These are phyloP conservation scores for Lordiphosa clarofinis DNA, from an alignment of 1,140 invertebrate genomes.

Conservation along the genomic window DNA sequence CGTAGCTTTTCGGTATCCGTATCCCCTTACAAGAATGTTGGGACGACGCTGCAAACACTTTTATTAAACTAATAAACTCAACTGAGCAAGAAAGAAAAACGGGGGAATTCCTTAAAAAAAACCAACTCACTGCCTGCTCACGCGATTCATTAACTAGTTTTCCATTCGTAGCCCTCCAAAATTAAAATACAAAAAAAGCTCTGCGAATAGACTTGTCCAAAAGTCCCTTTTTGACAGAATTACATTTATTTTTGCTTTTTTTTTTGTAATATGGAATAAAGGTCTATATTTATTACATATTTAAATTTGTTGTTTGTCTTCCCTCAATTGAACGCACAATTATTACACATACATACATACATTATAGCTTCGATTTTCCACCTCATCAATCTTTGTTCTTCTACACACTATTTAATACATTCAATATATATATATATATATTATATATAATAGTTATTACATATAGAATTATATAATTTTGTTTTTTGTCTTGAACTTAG, in stretches of 20 bases:
- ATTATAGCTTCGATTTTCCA: slow-evolving; percentile 13
- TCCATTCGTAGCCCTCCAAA: no score
- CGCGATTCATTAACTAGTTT: no score
- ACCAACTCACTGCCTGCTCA: no score
- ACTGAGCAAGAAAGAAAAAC: no score
- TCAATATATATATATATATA: slow-evolving; percentile 22
- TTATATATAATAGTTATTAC: slow-evolving; percentile 11
- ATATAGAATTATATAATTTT: slow-evolving; percentile 31
- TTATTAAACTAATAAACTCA: no score
- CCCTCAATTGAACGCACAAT: slow-evolving; percentile 48
- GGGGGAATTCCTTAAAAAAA: no score
- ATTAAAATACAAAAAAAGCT: no score
- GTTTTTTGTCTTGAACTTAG: slow-evolving; percentile 69
- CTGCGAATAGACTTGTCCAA: no score
- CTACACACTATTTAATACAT: slow-evolving; percentile 76
- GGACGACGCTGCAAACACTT: no score
- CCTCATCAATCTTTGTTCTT: slow-evolving; percentile 31
- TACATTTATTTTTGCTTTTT: slow-evolving; percentile 10
- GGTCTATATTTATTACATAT: slow-evolving; percentile 67
- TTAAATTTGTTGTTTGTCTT: slow-evolving; percentile 46
- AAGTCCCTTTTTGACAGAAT: not conserved
- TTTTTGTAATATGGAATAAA: slow-evolving; percentile 61
- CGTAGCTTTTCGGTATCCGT: no score
- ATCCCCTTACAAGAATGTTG: no score
- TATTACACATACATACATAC: slow-evolving; percentile 59